Conservation (phyloP, 2,888 invertebrate genomes). For the Mythimna lalbum region DNA sequence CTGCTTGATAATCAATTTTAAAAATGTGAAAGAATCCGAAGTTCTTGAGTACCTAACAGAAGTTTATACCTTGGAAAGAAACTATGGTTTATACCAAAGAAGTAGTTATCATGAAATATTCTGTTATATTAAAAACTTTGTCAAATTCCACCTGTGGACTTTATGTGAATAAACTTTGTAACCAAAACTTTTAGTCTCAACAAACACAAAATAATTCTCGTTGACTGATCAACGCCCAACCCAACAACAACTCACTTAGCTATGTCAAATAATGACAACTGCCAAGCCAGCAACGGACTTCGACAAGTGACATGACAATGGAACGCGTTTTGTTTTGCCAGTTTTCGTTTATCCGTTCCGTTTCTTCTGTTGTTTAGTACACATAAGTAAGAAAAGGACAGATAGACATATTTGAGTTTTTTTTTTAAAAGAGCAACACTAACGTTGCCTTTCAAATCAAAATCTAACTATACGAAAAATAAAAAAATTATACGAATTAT, state of each 20-base stretch:
- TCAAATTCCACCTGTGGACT: neutral
- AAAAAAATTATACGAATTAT: too few species aligned
- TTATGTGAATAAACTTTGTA: neutral
- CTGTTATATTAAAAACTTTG: neutral
- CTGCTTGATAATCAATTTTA: slow-evolving; percentile 1
- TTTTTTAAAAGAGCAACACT: too few species aligned
- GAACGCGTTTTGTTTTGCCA: too few species aligned
- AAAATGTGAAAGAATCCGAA: neutral
- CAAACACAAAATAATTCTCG: slow-evolving; percentile 16
- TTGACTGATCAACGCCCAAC: slow-evolving; percentile 47
- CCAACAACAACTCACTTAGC: slow-evolving; percentile 12
- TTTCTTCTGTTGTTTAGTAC: too few species aligned
- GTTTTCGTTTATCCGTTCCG: too few species aligned
- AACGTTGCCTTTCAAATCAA: too few species aligned
- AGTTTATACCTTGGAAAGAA: slow-evolving; percentile 5
- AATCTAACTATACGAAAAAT: too few species aligned
- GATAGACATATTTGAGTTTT: too few species aligned
- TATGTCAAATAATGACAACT: neutral
- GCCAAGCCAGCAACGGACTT: neutral
- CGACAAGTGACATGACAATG: too few species aligned
- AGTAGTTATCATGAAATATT: slow-evolving; percentile 5
- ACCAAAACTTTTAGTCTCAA: slow-evolving; percentile 23
- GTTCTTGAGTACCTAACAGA: neutral
- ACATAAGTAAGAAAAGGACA: too few species aligned
- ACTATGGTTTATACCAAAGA: slow-evolving; percentile 4